Evolutionary conservation across 2,888 invertebrate species (phyloP), one percentile per base, ranked within the genome.

Genomic region (Gymnocheta viridis): DNA sequence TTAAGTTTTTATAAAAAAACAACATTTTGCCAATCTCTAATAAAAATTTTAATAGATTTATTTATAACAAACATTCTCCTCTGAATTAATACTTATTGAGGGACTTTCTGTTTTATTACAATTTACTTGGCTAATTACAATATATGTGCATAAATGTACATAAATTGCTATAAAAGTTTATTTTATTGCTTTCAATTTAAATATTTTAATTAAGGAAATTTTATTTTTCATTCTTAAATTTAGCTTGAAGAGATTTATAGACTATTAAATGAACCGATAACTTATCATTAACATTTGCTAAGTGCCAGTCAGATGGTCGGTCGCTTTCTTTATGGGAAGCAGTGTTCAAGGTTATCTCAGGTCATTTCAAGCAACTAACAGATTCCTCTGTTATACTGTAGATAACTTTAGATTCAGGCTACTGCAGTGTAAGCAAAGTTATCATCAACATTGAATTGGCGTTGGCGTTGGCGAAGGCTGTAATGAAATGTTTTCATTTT

Each of bases 261-360:
- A 7, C 49, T 2, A 49, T 22, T 5, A 14, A 24, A 24, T 51
- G n/a, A n/a, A n/a, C n/a, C n/a, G n/a, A n/a, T n/a, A 19, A 24
- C 4, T 47, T 47, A 47, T 47, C 19, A 19, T 29, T 58, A 41
- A 27, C 41, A 10, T 24, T 9, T 27, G n/a, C 24, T 24, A 27
- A 27, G 7, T 14, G 10, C 9, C 22, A 58, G 41, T 44, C 56
- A 58, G 4, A 19, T 56, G 29, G 56, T 58, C 44, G 70, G 56
- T 58, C 44, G 70, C 56, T 29, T 29, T 9, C 6, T 7, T 14
- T 24, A 10, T 56, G 29, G 19, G 19, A n/a, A 38, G 38, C 41
- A 17, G 6, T 54, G 2, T 35, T 69, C 10, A n/a, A 44, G 56
- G 56, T 58, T 70, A 70, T 41, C 41, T 29, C 4, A 56, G 41